Evolutionary conservation across 2,113 vertebrate genomes (phyloP).

Genomic region (Pseudorasbora parva): DNA sequence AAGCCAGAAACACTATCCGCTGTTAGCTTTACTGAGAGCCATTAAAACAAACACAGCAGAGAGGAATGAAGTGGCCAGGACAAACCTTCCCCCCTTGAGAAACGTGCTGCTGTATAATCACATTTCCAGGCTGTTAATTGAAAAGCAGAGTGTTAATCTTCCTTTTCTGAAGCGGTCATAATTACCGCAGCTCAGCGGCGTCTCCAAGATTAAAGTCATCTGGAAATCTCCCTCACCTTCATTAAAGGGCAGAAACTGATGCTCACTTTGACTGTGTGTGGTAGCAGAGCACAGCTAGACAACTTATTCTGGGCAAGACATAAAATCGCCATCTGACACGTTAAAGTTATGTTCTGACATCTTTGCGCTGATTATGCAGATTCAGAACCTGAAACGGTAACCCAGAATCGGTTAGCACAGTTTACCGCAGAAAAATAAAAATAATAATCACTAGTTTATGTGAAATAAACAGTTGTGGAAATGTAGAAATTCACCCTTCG

Average conservation of each 20-base stretch:
- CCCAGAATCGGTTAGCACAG: no score
- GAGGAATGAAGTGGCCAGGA: slow-evolving; percentile 42
- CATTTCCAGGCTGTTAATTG: slow-evolving; percentile 54
- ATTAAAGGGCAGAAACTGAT: slow-evolving; percentile 44
- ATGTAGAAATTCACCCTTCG: no score
- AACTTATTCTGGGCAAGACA: neutral
- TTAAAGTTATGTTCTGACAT: no score
- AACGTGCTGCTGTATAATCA: slow-evolving; percentile 49
- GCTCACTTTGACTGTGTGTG: slow-evolving; percentile 12
- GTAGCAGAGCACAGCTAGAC: neutral
- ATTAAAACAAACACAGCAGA: slow-evolving; percentile 41
- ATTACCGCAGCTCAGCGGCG: slow-evolving; percentile 53
- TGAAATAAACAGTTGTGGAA: no score
- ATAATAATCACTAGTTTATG: no score
- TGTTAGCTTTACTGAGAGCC: slow-evolving; percentile 41
- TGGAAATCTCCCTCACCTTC: slow-evolving; percentile 52
- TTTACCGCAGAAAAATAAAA: no score
- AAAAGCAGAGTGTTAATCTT: slow-evolving; percentile 56
- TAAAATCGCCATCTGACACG: neutral
- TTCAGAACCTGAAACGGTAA: no score
- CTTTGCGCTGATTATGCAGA: no score
- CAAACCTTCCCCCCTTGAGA: slow-evolving; percentile 27
- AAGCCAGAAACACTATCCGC: slow-evolving; percentile 29
- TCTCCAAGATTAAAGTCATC: slow-evolving; percentile 56
- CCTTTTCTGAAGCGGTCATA: slow-evolving; percentile 53